These are phyloP conservation scores for Cherax destructor DNA, from an alignment of 1,140 invertebrate species.

Conservation along the genomic window DNA sequence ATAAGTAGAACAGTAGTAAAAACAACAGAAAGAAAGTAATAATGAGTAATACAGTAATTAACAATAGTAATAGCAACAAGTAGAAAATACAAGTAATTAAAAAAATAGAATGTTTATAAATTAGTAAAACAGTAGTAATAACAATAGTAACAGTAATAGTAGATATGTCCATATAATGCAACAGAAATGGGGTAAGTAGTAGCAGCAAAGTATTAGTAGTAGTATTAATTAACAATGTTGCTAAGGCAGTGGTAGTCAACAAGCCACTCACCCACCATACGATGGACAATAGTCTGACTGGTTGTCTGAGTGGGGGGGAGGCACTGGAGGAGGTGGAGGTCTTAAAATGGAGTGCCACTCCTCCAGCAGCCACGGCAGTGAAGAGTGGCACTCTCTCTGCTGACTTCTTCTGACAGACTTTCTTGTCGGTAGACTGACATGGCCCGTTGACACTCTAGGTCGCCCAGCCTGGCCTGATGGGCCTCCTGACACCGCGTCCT, in stretches of 20 bases:
- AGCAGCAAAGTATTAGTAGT: not conserved
- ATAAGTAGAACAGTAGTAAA: too few relatives aligned
- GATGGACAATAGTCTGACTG: constrained; percentile 52
- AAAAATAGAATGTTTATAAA: too few relatives aligned
- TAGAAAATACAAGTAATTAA: too few relatives aligned
- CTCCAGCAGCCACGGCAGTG: constrained; percentile 42
- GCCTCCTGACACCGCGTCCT: not conserved
- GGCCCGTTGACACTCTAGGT: constrained; percentile 23
- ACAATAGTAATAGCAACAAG: too few relatives aligned
- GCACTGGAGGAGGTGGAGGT: constrained; percentile 44
- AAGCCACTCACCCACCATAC: constrained; percentile 55
- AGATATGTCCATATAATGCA: too few relatives aligned
- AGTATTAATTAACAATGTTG: not conserved
- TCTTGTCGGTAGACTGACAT: constrained; percentile 60
- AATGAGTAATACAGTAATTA: too few relatives aligned
- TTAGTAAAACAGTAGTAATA: too few relatives aligned
- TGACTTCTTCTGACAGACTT: constrained; percentile 44
- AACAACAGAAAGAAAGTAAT: too few relatives aligned
- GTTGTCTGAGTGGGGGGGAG: constrained; percentile 40
- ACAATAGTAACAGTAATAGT: too few relatives aligned
- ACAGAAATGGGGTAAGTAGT: too few relatives aligned
- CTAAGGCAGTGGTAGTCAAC: not conserved
- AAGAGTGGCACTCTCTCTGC: constrained; percentile 42
- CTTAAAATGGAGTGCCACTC: constrained; percentile 41
- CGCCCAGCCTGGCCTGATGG: constrained; percentile 41